A percentile compares a stretch with the other conserved stretches of the same genome.
These are phyloP conservation scores for Drosophila suzukii DNA, from an alignment of 1,140 invertebrate genomes.

Conservation along the genomic window DNA sequence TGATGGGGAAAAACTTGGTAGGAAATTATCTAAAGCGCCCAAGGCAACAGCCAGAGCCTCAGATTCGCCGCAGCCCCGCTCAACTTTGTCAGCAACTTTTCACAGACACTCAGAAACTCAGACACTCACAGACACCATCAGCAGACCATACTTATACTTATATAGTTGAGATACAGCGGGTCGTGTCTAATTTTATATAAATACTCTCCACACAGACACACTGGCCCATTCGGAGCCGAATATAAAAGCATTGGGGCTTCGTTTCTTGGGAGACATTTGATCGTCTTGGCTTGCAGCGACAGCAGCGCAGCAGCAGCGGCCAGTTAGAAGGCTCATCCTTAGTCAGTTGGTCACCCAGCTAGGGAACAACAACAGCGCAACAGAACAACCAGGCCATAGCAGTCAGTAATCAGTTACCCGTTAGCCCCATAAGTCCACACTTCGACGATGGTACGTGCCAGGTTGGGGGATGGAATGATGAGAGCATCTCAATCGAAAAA, in stretches of 20 bases:
- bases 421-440: constrained; percentile 8
- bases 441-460: constrained; percentile 36
- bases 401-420: constrained; percentile 7
- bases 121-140: constrained; percentile 5
- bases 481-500: background rate
- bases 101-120: constrained; percentile 23
- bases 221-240: constrained; percentile 55
- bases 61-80: constrained; percentile 72
- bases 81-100: constrained; percentile 72
- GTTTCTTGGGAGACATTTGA: constrained; percentile 84
- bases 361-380: constrained; percentile 36
- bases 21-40: constrained; percentile 75
- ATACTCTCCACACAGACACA: constrained; percentile 50
- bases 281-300: constrained; percentile 78
- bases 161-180: constrained; percentile 61
- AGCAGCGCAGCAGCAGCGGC: constrained; percentile 58
- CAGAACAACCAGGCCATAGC: constrained; percentile 32
- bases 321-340: constrained; percentile 47
- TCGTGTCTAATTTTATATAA: constrained; percentile 66
- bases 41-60: constrained; percentile 45
- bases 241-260: constrained; percentile 79
- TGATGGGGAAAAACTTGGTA: constrained; percentile 72
- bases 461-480: background rate
- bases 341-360: constrained; percentile 59
- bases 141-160: constrained; percentile 53